Conservation (phyloP, 2,888 invertebrate species). For the Spicauda simplicius region DNA sequence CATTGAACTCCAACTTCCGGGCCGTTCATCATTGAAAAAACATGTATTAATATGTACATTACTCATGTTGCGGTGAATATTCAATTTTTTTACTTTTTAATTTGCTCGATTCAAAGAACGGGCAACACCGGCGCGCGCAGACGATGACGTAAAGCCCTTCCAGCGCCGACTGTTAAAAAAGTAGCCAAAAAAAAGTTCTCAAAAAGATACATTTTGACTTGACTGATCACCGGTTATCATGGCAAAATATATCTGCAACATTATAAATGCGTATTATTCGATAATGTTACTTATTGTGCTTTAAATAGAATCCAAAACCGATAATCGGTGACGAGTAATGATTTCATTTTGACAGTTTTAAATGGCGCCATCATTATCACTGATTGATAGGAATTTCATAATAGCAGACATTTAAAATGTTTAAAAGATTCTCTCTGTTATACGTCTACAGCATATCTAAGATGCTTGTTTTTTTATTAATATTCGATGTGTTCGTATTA, state of each 20-base stretch:
- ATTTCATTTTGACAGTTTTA: conserved; percentile 26
- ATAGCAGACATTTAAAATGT: conserved; percentile 1
- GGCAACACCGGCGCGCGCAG: conserved; percentile 59
- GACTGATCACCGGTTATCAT: conserved; percentile 54
- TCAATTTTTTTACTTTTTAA: conserved; percentile 46
- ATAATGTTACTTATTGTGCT: conserved; percentile 6
- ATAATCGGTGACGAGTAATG: neutral
- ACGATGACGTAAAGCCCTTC: conserved; percentile 73
- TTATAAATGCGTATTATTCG: neutral
- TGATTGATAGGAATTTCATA: conserved; percentile 6
- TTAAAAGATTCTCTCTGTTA: neutral
- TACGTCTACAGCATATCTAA: neutral
- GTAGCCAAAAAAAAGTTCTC: conserved; percentile 43
- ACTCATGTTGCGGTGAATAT: conserved; percentile 44
- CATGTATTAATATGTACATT: conserved; percentile 33
- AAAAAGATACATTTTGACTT: conserved; percentile 58
- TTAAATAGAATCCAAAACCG: conserved; percentile 5
- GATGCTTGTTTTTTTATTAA: neutral
- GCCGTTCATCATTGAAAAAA: conserved; percentile 18
- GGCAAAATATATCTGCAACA: conserved; percentile 29
- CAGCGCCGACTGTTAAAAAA: conserved; percentile 44
- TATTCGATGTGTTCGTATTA: neutral
- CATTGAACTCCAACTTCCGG: conserved; percentile 25
- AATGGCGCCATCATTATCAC: conserved; percentile 13
- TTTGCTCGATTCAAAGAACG: conserved; percentile 44